A percentile compares a stretch with the other conserved stretches of the same genome.
These are phyloP conservation scores for Eupithecia inturbata DNA, from an alignment of 2,888 invertebrate genomes.

Conservation along the genomic window DNA sequence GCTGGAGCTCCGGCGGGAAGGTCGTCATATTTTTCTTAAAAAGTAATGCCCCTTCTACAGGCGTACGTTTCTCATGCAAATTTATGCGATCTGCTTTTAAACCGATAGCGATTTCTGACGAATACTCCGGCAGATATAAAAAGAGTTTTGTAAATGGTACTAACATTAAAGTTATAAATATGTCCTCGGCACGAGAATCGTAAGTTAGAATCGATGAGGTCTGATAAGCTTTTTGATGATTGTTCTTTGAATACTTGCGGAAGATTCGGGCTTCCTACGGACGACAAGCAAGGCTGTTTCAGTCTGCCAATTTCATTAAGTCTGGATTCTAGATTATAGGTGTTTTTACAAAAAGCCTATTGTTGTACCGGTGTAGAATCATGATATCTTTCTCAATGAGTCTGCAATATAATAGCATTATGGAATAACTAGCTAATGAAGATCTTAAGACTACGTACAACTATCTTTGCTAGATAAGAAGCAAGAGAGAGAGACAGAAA, in stretches of 20 bases:
- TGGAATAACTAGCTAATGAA: too few relatives aligned
- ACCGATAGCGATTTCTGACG: constrained; percentile 78
- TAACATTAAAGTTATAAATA: constrained; percentile 65
- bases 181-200: constrained; percentile 67
- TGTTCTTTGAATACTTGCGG: not conserved
- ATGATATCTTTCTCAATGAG: too few relatives aligned
- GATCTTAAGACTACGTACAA: too few relatives aligned
- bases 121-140: constrained; percentile 73
- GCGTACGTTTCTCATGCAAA: constrained; percentile 78
- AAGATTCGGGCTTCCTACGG: not conserved
- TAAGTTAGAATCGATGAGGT: constrained; percentile 55
- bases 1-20: constrained; percentile 77
- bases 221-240: constrained; percentile 29
- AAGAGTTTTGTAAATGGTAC: constrained; percentile 64
- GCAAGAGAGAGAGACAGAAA: not conserved
- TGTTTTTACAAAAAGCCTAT: too few relatives aligned
- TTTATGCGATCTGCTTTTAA: constrained; percentile 81
- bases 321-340: not conserved
- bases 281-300: not conserved
- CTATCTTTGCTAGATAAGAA: too few relatives aligned
- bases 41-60: constrained; percentile 75
- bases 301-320: not conserved
- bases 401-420: too few relatives aligned
- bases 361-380: too few relatives aligned
- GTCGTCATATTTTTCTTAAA: constrained; percentile 82